Evolutionary conservation across 2,888 invertebrate genomes (phyloP).

Genomic region (Brachyptera putata): DNA sequence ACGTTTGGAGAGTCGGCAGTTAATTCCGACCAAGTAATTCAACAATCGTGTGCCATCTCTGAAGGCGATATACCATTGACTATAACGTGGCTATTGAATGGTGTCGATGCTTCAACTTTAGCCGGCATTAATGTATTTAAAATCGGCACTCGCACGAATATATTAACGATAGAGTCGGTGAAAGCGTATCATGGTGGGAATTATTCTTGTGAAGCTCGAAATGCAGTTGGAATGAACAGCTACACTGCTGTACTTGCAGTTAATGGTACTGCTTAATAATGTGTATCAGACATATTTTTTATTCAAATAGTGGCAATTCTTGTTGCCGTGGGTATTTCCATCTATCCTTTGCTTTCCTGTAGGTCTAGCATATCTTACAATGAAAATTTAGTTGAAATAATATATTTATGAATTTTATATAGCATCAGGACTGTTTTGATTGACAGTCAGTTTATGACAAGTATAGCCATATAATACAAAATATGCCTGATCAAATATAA

Average conservation of each 20-base stretch:
- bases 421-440: no score
- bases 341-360: no score
- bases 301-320: no score
- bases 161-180: slow-evolving; percentile 42
- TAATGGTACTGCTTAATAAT: slow-evolving; percentile 47
- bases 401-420: no score
- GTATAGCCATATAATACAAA: no score
- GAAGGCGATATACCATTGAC: slow-evolving; percentile 46
- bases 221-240: slow-evolving; percentile 41
- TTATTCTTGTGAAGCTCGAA: slow-evolving; percentile 45
- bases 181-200: slow-evolving; percentile 48
- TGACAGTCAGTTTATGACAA: no score
- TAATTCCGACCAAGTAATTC: slow-evolving; percentile 64
- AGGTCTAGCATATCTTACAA: no score
- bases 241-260: slow-evolving; percentile 41
- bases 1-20: slow-evolving; percentile 63
- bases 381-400: no score
- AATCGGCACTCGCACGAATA: slow-evolving; percentile 53
- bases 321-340: no score
- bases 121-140: slow-evolving; percentile 34
- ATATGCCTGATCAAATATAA: no score
- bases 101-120: slow-evolving; percentile 45
- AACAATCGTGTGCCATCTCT: slow-evolving; percentile 49
- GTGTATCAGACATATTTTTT: no score
- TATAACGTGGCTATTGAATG: slow-evolving; percentile 59